Conservation (phyloP, 2,113 vertebrate species). For the Pelmatolapia mariae region DNA sequence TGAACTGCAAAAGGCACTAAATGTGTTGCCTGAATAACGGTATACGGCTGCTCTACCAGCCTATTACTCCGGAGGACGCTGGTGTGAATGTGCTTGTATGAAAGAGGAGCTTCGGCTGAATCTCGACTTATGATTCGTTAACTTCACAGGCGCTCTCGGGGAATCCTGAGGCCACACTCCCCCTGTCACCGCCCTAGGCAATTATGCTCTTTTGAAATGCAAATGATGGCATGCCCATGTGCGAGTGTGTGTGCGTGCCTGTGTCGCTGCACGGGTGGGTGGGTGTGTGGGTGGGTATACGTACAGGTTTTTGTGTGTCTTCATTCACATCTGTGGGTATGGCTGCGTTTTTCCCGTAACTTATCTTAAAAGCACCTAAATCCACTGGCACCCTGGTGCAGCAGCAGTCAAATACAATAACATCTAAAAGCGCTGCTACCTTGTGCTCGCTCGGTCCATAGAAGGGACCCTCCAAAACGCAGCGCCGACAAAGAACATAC, state of each 20-base stretch:
- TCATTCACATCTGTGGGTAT: constrained; percentile 16
- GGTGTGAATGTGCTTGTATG: constrained; percentile 40
- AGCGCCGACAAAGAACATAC: constrained; percentile 67
- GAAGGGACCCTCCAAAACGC: constrained; percentile 62
- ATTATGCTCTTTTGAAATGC: constrained; percentile 66
- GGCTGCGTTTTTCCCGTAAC: constrained; percentile 41
- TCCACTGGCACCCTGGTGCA: constrained; percentile 48
- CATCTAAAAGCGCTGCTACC: constrained; percentile 62
- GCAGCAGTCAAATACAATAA: constrained; percentile 68
- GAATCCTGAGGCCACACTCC: constrained; percentile 68
- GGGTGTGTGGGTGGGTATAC: background rate
- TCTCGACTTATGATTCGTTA: constrained; percentile 59
- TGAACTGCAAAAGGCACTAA: background rate
- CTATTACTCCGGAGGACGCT: constrained; percentile 47
- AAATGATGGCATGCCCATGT: constrained; percentile 43
- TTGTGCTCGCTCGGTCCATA: constrained; percentile 53
- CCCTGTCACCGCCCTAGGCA: constrained; percentile 61
- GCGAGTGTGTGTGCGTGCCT: background rate
- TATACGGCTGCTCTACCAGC: constrained; percentile 29
- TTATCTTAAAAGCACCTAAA: constrained; percentile 68
- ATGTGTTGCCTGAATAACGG: background rate
- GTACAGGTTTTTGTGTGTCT: constrained; percentile 9
- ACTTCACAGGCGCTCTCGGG: constrained; percentile 66
- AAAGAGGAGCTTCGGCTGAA: constrained; percentile 43
- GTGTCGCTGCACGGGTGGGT: background rate